Evolutionary conservation across 2,797 vertebrate genomes (phyloP), one percentile per base, ranked within the genome.

Genomic region (Peromyscus eremicus): DNA sequence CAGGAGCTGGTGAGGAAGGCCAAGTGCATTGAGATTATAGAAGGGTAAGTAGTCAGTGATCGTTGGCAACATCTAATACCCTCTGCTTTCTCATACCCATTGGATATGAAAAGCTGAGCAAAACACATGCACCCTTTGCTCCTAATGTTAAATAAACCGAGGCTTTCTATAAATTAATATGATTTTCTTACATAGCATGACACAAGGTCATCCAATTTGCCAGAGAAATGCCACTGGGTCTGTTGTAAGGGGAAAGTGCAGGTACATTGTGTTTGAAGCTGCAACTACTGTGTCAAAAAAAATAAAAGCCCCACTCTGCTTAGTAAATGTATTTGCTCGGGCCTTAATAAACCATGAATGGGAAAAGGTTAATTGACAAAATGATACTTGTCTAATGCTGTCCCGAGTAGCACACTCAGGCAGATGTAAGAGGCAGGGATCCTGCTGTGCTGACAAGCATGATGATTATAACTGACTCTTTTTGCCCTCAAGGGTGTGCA

Each of bases 281-380:
- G 94, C 92, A 97, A 97, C 96, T 93, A 93, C 84, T 5, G 0
- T 94, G 81, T 93, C 96, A 98, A 94, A 96, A 97, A 92, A 82
- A 96, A 96, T 81, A 85, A 91, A 97, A 96, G 83, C 40, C 87
- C 37, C 95, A 62, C 34, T 90, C 57, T 29, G 86, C 88, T 98
- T 98, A 96, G 97, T 96, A 98, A 98, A 97, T 96, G 95, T 96
- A 98, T 98, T 98, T 96, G 98, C 98, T 92, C 55, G 95, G 93
- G 97, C 95, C 97, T 94, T 98, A 98, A 98, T 98, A 98, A 98
- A 98, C 98, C 91, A 93, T 83, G 97, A 98, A 98, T 96, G 97
- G 97, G 96, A 96, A 97, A 98, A 99, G 98, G 98, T 98, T 98
- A 99, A 98, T 98, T 98, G 98, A 98, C 97, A 98, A 98, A 98